phyloP scores from a whole-genome alignment of 2,797 vertebrate genomes.

The Scolopax rusticola region DNA sequence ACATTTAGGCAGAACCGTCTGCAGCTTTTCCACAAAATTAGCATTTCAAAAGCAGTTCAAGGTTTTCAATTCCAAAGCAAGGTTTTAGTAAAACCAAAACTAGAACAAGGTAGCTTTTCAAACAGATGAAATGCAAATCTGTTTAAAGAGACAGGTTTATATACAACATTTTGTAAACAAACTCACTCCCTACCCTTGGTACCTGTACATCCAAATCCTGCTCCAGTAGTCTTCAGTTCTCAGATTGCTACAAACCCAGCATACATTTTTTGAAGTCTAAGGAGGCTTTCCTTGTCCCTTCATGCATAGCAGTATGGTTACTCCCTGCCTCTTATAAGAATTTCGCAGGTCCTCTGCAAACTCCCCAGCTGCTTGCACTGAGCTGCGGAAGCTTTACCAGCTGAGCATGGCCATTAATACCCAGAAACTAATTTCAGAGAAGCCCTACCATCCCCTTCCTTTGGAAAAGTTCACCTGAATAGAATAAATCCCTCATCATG shows the following conservation, averaged over 20 bases:
- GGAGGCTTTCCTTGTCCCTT: not conserved
- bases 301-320: fast-evolving
- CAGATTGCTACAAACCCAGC: not conserved
- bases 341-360: not conserved
- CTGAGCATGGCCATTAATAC: not conserved
- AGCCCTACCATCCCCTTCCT: not conserved
- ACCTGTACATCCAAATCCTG: not conserved
- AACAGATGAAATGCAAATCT: not conserved
- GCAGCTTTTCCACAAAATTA: not conserved
- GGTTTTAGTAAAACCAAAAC: not conserved
- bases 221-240: not conserved
- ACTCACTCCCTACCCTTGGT: not conserved
- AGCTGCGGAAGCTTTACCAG: not conserved
- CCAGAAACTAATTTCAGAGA: not conserved
- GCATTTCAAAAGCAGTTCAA: not conserved
- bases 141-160: not conserved
- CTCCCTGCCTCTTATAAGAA: not conserved
- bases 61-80: not conserved
- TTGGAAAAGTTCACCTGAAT: not conserved
- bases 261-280: not conserved
- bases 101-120: not conserved
- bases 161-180: not conserved
- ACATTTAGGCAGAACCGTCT: not conserved
- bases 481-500: not conserved
- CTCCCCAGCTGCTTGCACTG: not conserved